Conservation (phyloP, 2,888 invertebrate genomes). For the Chelonus formosanus region DNA sequence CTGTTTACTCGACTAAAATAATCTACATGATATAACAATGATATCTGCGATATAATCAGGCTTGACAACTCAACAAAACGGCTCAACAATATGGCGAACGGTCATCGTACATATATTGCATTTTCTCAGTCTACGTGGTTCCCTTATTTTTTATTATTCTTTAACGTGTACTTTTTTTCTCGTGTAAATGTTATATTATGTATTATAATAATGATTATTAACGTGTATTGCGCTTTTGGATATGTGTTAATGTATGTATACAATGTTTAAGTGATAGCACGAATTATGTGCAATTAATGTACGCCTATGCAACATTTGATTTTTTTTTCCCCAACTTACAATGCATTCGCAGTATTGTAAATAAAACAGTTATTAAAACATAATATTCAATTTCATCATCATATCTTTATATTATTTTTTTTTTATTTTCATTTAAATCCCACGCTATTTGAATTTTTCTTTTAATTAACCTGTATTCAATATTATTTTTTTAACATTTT, state of each 20-base stretch:
- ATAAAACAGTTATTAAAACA: constrained; percentile 34
- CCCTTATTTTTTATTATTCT: constrained; percentile 54
- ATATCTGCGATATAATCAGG: constrained; percentile 45
- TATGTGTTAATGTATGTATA: constrained; percentile 19
- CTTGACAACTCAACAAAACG: constrained; percentile 52
- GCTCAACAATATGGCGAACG: constrained; percentile 59
- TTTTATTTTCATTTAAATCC: constrained; percentile 2
- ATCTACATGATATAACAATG: constrained; percentile 39
- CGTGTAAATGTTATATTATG: neutral
- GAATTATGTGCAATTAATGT: constrained; percentile 35
- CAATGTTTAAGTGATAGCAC: constrained; percentile 3
- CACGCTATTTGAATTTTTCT: constrained; percentile 1
- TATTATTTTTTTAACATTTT: constrained; percentile 29
- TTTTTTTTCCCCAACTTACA: constrained; percentile 42
- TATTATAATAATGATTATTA: neutral
- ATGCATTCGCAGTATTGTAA: constrained; percentile 36
- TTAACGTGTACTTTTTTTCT: constrained; percentile 9
- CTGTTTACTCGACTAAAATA: constrained; percentile 13
- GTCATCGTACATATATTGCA: constrained; percentile 58
- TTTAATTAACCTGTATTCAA: constrained; percentile 7
- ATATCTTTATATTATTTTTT: constrained; percentile 18
- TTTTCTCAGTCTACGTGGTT: constrained; percentile 65
- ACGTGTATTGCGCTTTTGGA: neutral
- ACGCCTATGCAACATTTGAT: constrained; percentile 51
- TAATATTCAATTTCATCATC: constrained; percentile 33